Conservation (phyloP, 2,888 invertebrate species). For the Sussaba pulchella region DNA sequence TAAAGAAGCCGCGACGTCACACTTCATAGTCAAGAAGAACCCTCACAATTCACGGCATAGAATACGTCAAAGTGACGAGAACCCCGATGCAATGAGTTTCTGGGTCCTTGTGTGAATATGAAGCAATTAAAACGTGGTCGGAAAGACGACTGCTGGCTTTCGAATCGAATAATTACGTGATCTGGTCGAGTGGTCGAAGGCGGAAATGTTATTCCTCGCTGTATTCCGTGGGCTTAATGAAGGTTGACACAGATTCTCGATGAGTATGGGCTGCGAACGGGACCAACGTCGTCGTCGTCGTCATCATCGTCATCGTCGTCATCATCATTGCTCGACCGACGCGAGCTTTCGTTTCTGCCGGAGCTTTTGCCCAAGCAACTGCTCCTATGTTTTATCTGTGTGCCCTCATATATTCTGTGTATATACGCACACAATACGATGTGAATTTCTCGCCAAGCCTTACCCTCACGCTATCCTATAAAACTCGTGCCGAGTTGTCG, state of each 20-base stretch:
- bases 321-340: conserved; percentile 42
- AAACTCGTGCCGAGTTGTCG: conserved; percentile 65
- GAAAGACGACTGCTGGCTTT: conserved; percentile 22
- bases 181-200: conserved; percentile 30
- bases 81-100: neutral
- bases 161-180: conserved; percentile 58
- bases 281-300: conserved; percentile 59
- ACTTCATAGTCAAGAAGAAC: neutral
- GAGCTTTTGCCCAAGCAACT: conserved; percentile 38
- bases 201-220: conserved; percentile 65
- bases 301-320: conserved; percentile 36
- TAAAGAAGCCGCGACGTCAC: neutral
- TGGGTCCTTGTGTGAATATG: neutral
- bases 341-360: conserved; percentile 43
- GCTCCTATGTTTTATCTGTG: conserved; percentile 17
- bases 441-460: conserved; percentile 17
- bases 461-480: conserved; percentile 70
- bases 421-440: conserved; percentile 15
- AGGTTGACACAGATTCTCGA: conserved; percentile 75
- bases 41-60: neutral
- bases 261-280: conserved; percentile 65
- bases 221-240: conserved; percentile 71
- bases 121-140: conserved; percentile 39
- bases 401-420: neutral
- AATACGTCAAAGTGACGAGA: neutral